These are phyloP conservation scores for Autographa pulchrina DNA, from an alignment of 2,888 invertebrate genomes.

Conservation along the genomic window DNA sequence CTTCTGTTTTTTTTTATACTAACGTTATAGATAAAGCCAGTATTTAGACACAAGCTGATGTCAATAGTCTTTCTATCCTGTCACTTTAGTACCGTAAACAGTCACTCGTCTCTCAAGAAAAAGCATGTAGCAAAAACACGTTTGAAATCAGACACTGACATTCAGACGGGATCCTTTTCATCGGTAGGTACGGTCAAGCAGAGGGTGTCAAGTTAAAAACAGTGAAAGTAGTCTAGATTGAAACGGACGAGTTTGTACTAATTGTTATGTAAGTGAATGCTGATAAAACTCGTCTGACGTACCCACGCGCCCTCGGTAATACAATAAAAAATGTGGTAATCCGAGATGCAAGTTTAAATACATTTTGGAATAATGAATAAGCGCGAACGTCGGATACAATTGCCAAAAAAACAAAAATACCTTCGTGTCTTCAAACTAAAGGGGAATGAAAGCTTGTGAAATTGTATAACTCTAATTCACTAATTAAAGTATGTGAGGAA, in stretches of 20 bases:
- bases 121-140: not conserved
- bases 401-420: too few species aligned
- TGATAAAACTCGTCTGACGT: constrained; percentile 46
- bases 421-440: too few species aligned
- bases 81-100: not conserved
- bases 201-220: constrained; percentile 32
- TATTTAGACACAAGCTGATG: too few species aligned
- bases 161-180: constrained; percentile 37
- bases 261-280: constrained; percentile 63
- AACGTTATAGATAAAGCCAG: too few species aligned
- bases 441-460: too few species aligned
- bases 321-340: constrained; percentile 53
- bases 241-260: constrained; percentile 51
- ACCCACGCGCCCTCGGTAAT: constrained; percentile 46
- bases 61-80: too few species aligned
- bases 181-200: constrained; percentile 11
- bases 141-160: constrained; percentile 11
- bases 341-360: constrained; percentile 9
- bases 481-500: too few species aligned
- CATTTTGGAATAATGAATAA: not conserved
- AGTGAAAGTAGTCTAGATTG: constrained; percentile 61
- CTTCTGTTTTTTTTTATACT: too few species aligned
- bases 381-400: not conserved
- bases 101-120: not conserved
- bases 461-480: too few species aligned